Evolutionary conservation across 1,140 invertebrate species (phyloP).

Genomic region (Streblospio benedicti): DNA sequence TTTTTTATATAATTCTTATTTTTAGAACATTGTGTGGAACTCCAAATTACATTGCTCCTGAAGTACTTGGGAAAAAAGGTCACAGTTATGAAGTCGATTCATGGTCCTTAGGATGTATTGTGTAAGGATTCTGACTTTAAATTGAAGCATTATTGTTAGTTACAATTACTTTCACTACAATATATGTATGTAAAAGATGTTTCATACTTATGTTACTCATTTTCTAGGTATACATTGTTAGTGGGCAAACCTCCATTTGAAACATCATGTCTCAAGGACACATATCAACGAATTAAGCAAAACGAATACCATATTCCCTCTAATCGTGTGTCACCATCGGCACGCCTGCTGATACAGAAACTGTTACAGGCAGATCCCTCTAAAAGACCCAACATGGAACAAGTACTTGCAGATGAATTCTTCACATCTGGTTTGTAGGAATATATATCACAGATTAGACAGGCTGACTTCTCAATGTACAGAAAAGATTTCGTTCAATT

Average conservation of each 20-base stretch:
- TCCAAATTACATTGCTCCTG: constrained; percentile 97
- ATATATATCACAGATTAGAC: no score
- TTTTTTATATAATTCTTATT: constrained; percentile 3
- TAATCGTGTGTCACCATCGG: constrained; percentile 55
- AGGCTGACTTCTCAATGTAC: no score
- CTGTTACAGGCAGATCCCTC: constrained; percentile 77
- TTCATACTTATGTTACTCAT: not conserved
- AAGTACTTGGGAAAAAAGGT: constrained; percentile 85
- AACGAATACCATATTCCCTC: constrained; percentile 82
- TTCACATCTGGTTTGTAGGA: constrained; percentile 51
- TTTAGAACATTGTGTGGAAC: constrained; percentile 84
- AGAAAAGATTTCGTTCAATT: no score
- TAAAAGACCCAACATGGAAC: constrained; percentile 66
- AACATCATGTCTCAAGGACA: constrained; percentile 73
- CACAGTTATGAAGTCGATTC: constrained; percentile 94
- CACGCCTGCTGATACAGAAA: constrained; percentile 69
- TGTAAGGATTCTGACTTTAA: constrained; percentile 48
- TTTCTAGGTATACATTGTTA: constrained; percentile 69
- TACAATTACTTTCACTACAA: no score
- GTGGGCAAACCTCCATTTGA: constrained; percentile 95
- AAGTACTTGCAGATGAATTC: constrained; percentile 67
- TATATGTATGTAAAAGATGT: no score
- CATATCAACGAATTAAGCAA: constrained; percentile 80
- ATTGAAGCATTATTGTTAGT: no score
- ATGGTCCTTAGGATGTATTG: constrained; percentile 83